Percentiles rank a stretch among this genome's conserved stretches.
phyloP scores from a whole-genome alignment of 2,888 invertebrate species.

The Habrosyne pyritoides region DNA sequence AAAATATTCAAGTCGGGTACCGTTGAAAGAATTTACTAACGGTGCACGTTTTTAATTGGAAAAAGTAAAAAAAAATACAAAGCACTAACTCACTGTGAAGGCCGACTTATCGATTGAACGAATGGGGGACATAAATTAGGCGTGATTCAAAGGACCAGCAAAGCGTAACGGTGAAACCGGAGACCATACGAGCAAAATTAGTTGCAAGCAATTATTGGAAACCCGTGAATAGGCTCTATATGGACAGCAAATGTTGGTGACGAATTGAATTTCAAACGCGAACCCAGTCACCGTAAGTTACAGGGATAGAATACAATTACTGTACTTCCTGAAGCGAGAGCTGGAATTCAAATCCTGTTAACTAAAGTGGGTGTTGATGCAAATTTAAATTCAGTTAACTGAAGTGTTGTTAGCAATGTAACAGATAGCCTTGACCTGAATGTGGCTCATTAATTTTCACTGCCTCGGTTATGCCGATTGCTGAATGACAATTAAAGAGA shows the following conservation, averaged over 20 bases:
- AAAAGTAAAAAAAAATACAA: slow-evolving; percentile 40
- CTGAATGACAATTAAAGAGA: slow-evolving; percentile 69
- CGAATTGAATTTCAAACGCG: neutral
- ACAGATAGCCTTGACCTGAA: slow-evolving; percentile 67
- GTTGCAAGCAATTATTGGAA: slow-evolving; percentile 2
- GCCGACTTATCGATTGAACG: slow-evolving; percentile 33
- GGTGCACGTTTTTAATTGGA: slow-evolving; percentile 63
- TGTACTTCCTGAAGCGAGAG: neutral
- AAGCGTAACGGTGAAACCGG: neutral
- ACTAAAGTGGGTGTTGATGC: slow-evolving; percentile 29
- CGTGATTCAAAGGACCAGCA: neutral
- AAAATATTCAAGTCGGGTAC: slow-evolving; percentile 66
- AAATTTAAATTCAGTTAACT: slow-evolving; percentile 23
- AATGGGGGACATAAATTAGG: slow-evolving; percentile 21
- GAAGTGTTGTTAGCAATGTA: slow-evolving; percentile 32
- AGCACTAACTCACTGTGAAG: slow-evolving; percentile 26
- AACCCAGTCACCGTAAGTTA: neutral
- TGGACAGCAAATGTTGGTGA: neutral
- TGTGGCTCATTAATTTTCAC: slow-evolving; percentile 72
- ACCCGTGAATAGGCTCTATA: slow-evolving; percentile 1
- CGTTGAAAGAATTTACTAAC: slow-evolving; percentile 50
- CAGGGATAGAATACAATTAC: slow-evolving; percentile 4
- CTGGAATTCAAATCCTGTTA: neutral
- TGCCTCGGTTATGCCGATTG: slow-evolving; percentile 66
- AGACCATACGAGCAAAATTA: neutral